These are phyloP conservation scores for Dolichopus griseipennis DNA, from an alignment of 2,888 invertebrate genomes.

Conservation along the genomic window DNA sequence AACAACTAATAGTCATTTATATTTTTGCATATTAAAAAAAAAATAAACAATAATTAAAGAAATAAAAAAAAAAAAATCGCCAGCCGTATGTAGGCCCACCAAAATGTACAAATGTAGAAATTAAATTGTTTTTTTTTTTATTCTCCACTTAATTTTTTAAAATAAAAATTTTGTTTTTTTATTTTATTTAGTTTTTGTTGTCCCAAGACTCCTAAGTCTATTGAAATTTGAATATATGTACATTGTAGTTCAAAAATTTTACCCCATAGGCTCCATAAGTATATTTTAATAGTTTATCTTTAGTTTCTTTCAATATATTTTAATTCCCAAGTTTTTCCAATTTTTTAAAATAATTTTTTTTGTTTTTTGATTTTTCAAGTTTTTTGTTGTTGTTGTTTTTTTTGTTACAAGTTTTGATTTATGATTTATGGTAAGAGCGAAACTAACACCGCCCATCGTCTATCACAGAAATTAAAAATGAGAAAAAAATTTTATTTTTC, in stretches of 20 bases:
- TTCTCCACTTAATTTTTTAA: neutral
- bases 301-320: no score
- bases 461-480: neutral
- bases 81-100: neutral
- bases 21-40: no score
- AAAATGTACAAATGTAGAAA: neutral
- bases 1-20: no score
- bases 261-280: no score
- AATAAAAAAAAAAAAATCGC: neutral
- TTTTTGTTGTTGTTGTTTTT: no score
- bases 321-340: no score
- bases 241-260: no score
- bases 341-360: no score
- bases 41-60: no score
- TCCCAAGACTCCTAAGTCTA: neutral
- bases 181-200: neutral
- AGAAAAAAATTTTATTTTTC: neutral
- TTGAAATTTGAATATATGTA: no score
- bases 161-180: neutral
- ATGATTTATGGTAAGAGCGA: neutral
- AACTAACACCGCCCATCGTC: conserved; percentile 4
- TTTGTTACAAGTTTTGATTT: neutral
- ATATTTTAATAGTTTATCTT: no score
- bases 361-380: no score
- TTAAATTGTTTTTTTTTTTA: neutral